Percentiles rank a stretch among this genome's conserved stretches.
Evolutionary conservation across 2,797 vertebrate genomes (phyloP).

Genomic region (Neoniphon sammara): DNA sequence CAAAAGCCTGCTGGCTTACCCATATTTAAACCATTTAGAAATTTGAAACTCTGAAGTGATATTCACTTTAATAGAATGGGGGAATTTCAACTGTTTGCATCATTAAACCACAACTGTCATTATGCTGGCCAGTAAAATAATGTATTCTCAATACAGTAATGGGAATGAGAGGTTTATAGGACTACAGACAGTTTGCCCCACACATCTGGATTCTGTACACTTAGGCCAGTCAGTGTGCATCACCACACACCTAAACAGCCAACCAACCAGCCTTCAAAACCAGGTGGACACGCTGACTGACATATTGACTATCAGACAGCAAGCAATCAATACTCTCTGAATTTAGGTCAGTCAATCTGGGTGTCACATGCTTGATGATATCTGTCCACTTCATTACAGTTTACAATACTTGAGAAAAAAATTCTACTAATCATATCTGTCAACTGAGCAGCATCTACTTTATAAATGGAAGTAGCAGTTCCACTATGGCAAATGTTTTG

Average conservation of each 20-base stretch:
- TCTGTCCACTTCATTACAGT: slow-evolving; percentile 35
- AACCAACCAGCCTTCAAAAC: slow-evolving; percentile 63
- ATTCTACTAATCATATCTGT: slow-evolving; percentile 26
- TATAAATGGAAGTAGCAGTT: too few species aligned
- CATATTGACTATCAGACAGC: slow-evolving; percentile 46
- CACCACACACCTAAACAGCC: slow-evolving; percentile 53
- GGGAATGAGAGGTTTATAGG: slow-evolving; percentile 38
- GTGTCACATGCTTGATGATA: slow-evolving; percentile 44
- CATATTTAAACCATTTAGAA: too few species aligned
- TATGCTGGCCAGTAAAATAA: slow-evolving; percentile 48
- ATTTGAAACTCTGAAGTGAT: too few species aligned
- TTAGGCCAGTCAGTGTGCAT: slow-evolving; percentile 66
- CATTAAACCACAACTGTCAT: slow-evolving; percentile 60
- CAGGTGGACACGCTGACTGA: slow-evolving; percentile 63
- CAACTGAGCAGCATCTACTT: too few species aligned
- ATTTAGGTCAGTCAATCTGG: slow-evolving; percentile 53
- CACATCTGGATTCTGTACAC: slow-evolving; percentile 50
- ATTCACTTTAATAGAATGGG: slow-evolving; percentile 37
- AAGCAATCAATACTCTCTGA: slow-evolving; percentile 52
- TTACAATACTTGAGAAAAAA: slow-evolving; percentile 33
- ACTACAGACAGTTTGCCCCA: slow-evolving; percentile 41
- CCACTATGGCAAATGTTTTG: too few species aligned
- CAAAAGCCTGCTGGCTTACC: background rate
- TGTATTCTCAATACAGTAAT: slow-evolving; percentile 50
- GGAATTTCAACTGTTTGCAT: slow-evolving; percentile 51